phyloP scores from a whole-genome alignment of 1,140 invertebrate genomes.

The Drosophila sp. region DNA sequence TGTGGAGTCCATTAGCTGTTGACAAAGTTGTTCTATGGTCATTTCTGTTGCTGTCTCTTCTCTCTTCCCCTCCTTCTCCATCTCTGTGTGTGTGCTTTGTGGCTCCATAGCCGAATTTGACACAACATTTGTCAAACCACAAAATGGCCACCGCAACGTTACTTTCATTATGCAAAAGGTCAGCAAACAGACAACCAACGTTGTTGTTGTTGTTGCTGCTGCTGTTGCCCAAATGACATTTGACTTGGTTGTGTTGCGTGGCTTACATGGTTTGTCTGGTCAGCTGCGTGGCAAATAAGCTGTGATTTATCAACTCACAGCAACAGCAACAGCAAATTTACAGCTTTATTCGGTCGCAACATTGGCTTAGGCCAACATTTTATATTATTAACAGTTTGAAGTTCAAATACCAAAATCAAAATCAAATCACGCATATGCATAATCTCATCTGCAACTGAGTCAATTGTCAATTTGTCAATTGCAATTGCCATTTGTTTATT shows the following conservation, averaged over 20 bases:
- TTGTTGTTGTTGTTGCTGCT: slow-evolving; percentile 1
- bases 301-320: slow-evolving; percentile 60
- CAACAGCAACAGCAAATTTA: slow-evolving; percentile 37
- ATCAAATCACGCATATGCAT: slow-evolving; percentile 57
- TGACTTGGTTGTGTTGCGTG: slow-evolving; percentile 45
- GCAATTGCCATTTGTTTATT: slow-evolving; percentile 58
- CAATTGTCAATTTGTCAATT: slow-evolving; percentile 73
- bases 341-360: slow-evolving; percentile 10
- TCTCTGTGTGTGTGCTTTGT: slow-evolving; percentile 48
- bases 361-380: slow-evolving; percentile 34
- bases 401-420: slow-evolving; percentile 10
- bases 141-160: slow-evolving; percentile 79
- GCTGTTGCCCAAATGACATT: slow-evolving; percentile 59
- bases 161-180: slow-evolving; percentile 82
- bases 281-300: slow-evolving; percentile 62
- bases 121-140: slow-evolving; percentile 82
- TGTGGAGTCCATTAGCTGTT: slow-evolving; percentile 78
- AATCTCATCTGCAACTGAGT: slow-evolving; percentile 52
- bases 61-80: neutral
- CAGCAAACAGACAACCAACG: slow-evolving; percentile 57
- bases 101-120: slow-evolving; percentile 79
- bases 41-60: slow-evolving; percentile 26
- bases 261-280: slow-evolving; percentile 43
- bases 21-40: slow-evolving; percentile 74
- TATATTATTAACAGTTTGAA: slow-evolving; percentile 36